phyloP scores from a whole-genome alignment of 2,888 invertebrate species.

The Margaritifera margaritifera region DNA sequence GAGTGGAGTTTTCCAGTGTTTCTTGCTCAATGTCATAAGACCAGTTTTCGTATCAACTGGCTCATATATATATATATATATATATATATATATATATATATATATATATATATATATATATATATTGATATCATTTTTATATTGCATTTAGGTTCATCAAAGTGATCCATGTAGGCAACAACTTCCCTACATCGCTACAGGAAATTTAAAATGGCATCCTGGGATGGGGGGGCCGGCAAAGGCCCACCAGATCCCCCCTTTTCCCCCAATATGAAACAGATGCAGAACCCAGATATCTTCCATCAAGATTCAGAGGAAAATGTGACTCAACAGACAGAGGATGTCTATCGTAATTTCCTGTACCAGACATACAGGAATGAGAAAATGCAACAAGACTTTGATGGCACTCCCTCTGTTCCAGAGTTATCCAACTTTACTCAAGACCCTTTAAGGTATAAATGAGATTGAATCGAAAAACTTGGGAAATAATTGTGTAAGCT shows the following conservation, averaged over 20 bases:
- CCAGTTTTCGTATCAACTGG: too few relatives aligned
- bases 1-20: too few relatives aligned
- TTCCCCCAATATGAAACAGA: conserved; percentile 1
- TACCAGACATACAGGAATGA: conserved; percentile 61
- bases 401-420: conserved; percentile 54
- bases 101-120: too few relatives aligned
- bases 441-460: conserved; percentile 58
- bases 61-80: too few relatives aligned
- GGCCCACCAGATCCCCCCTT: not conserved
- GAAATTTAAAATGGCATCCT: conserved; percentile 7
- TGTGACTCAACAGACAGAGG: conserved; percentile 67
- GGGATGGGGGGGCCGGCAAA: conserved; percentile 10
- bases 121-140: too few relatives aligned
- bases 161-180: too few relatives aligned
- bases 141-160: too few relatives aligned
- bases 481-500: too few relatives aligned
- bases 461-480: not conserved
- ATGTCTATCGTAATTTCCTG: conserved; percentile 67
- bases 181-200: too few relatives aligned
- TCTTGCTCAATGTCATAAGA: too few relatives aligned
- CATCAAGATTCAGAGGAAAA: conserved; percentile 65
- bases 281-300: conserved; percentile 28
- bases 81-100: too few relatives aligned
- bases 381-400: conserved; percentile 34
- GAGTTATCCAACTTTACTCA: conserved; percentile 61